These are phyloP conservation scores for Mystacornis crossleyi DNA, from an alignment of 2,113 vertebrate genomes.

Conservation along the genomic window DNA sequence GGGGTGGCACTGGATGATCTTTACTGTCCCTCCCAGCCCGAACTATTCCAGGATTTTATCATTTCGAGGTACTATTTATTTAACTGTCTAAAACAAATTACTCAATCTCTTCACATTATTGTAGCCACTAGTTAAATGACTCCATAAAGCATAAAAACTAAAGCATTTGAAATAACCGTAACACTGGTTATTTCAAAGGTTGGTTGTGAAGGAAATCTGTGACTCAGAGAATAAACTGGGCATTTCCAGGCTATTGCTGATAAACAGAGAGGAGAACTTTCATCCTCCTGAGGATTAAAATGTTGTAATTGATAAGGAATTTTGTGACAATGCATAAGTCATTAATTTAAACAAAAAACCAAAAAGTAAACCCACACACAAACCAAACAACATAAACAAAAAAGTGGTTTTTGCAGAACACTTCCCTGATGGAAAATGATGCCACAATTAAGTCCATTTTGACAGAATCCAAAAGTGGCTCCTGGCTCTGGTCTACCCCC, in stretches of 20 bases:
- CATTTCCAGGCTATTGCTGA: neutral
- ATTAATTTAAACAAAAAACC: neutral
- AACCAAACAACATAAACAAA: neutral
- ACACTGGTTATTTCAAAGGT: neutral
- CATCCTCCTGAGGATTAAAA: neutral
- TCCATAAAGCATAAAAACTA: neutral
- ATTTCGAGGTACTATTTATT: neutral
- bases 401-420: neutral
- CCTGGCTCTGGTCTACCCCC: neutral
- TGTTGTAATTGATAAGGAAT: neutral
- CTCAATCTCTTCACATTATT: neutral
- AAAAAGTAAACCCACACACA: neutral
- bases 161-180: too few species aligned
- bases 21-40: neutral
- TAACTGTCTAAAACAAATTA: neutral
- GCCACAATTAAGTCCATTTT: fast-evolving
- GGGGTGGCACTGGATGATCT: neutral
- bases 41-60: neutral
- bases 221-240: neutral
- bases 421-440: neutral
- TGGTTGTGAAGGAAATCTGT: neutral
- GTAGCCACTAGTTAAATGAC: neutral
- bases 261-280: neutral
- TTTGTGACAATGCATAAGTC: neutral
- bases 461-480: neutral